Base-by-base conservation (phyloP, 2,113 vertebrate species). In the Trematomus loennbergii region DNA sequence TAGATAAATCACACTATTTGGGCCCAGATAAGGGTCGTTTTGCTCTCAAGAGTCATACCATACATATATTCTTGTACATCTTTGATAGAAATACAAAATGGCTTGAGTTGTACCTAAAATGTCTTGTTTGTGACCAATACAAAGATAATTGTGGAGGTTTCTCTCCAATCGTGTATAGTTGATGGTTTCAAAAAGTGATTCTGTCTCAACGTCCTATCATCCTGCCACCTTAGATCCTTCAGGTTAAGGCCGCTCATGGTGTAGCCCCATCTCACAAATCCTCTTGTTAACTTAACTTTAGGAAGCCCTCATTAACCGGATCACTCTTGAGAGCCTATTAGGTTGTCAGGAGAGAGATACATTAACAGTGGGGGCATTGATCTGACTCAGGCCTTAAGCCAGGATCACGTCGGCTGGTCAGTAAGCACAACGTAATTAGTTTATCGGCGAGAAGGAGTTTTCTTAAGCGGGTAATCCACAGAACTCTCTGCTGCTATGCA, bases 211-310 rank as follows among this genome's bases (percentile, higher is more conserved):
- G 22, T 11, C 45, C 52, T 50, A 67, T 71, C 52, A 43, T 18
- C 68, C 62, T 15, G 33, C 65, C 73, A 75, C 77, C 67, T 71
- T 54, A 50, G 18, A 78, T 9, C 61, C 43, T 29, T 45, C 40
- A 15, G 11, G 59, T 2, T 20, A 54, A 18, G 74, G 46, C 16
- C 55, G 78, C 65, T 52, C 43, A 64, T 49, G 74, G 22, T 53
- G 71, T 29, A 73, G 48, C 59, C 68, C 22, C 46, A 59, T 45
- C 50, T 16, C 29, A 36, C 72, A 81, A 81, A 70, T 69, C 85
- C 69, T 87, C 87, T 82, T 93, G 93, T 95, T 94, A 92, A 87
- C 88, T 92, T 95, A 94, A 95, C 94, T 95, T 95, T 94, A 93
- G 91, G 89, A 93, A 93, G 92, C 94, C 93, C 92, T 94, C 91